A percentile compares a stretch with the other conserved stretches of the same genome.
Evolutionary conservation across 2,113 vertebrate species (phyloP).

Genomic region (Ciconia maguari): DNA sequence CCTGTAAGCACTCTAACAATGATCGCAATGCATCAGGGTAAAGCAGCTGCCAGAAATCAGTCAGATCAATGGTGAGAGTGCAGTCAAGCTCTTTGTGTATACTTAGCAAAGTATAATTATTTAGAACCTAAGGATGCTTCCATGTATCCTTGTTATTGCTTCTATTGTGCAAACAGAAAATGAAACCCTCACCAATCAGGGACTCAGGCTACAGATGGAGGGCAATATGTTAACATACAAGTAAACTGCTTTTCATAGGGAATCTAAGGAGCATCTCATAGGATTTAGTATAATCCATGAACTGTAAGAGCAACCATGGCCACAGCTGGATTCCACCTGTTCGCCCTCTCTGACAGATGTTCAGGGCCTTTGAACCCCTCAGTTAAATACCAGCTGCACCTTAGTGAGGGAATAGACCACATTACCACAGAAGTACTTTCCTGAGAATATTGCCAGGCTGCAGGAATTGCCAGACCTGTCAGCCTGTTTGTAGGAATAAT

Average conservation of each 20-base stretch:
- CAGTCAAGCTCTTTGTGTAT: neutral
- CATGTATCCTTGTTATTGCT: neutral
- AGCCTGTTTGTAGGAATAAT: neutral
- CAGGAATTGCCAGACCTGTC: neutral
- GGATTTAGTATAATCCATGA: neutral
- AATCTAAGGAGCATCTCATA: neutral
- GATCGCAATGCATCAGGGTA: neutral
- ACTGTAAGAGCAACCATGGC: neutral
- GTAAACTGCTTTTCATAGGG: neutral
- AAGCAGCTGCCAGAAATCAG: neutral
- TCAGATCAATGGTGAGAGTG: neutral
- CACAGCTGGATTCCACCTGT: conserved; percentile 48
- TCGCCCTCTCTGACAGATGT: conserved; percentile 4
- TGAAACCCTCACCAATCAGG: neutral
- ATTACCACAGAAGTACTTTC: neutral
- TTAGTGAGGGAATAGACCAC: neutral
- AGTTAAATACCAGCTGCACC: neutral
- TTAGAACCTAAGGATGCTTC: neutral
- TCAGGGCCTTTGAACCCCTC: neutral
- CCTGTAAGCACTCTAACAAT: neutral
- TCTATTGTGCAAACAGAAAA: neutral
- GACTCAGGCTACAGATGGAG: neutral
- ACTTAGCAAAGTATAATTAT: neutral
- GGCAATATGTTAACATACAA: neutral
- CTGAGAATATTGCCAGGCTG: neutral